A percentile compares a stretch with the other conserved stretches of the same genome.
These are phyloP conservation scores for Eubucco bourcierii DNA, from an alignment of 2,113 vertebrate genomes.

Conservation along the genomic window DNA sequence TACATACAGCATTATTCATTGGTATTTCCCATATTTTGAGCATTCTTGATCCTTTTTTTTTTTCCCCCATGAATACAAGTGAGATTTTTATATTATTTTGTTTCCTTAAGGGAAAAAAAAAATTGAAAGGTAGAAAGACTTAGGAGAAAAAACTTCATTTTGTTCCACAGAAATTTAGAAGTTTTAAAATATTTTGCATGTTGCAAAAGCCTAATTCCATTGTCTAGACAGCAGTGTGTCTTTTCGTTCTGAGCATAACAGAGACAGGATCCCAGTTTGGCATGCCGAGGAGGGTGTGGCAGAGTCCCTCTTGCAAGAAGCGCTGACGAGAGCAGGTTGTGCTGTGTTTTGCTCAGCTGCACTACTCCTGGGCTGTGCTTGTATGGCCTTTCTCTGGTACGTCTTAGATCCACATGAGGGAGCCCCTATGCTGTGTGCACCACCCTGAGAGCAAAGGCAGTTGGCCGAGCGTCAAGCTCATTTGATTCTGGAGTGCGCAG, in stretches of 20 bases:
- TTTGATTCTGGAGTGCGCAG: neutral
- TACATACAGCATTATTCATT: neutral
- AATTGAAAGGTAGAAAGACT: neutral
- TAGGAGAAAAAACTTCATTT: neutral
- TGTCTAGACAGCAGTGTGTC: neutral
- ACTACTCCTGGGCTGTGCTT: neutral
- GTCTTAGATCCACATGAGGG: constrained; percentile 14
- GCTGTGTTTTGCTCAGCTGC: neutral
- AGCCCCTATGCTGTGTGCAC: constrained; percentile 1
- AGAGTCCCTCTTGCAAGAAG: neutral
- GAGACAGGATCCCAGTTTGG: neutral
- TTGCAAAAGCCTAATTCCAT: neutral
- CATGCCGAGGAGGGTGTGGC: neutral
- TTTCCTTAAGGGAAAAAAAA: neutral
- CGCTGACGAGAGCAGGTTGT: neutral
- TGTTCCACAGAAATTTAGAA: neutral
- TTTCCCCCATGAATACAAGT: neutral
- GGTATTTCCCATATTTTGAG: neutral
- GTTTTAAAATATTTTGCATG: neutral
- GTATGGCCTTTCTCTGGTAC: neutral
- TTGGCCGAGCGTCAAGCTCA: neutral
- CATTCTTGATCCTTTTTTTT: neutral
- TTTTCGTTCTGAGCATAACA: neutral
- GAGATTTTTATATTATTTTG: neutral
- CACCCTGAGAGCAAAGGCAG: neutral